phyloP scores from a whole-genome alignment of 2,113 vertebrate genomes.

The Antechinus stuartii region DNA sequence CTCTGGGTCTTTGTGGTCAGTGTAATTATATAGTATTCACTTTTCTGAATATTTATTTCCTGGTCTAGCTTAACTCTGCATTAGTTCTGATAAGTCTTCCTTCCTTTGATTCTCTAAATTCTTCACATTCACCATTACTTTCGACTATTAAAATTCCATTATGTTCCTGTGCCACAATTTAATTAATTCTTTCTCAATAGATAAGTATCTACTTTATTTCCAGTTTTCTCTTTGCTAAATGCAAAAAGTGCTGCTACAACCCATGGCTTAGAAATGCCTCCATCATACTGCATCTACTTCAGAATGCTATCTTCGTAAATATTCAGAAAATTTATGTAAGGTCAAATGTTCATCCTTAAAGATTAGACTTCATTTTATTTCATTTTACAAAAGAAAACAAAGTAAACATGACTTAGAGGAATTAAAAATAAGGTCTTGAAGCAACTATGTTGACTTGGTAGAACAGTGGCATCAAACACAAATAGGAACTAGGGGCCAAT shows the following conservation, averaged over 20 bases:
- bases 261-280: neutral
- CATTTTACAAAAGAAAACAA: neutral
- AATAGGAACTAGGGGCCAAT: neutral
- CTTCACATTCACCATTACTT: neutral
- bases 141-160: neutral
- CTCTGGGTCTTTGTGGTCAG: neutral
- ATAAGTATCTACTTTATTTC: neutral
- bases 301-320: neutral
- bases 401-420: neutral
- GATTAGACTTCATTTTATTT: neutral
- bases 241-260: neutral
- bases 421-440: neutral
- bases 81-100: neutral
- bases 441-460: neutral
- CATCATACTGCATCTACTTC: neutral
- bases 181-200: neutral
- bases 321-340: neutral
- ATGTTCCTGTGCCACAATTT: neutral
- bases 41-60: neutral
- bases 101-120: neutral
- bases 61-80: neutral
- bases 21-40: neutral
- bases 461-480: neutral
- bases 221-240: neutral
- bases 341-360: neutral